Conservation (phyloP, 2,113 vertebrate species). For the Salvelinus namaycush region DNA sequence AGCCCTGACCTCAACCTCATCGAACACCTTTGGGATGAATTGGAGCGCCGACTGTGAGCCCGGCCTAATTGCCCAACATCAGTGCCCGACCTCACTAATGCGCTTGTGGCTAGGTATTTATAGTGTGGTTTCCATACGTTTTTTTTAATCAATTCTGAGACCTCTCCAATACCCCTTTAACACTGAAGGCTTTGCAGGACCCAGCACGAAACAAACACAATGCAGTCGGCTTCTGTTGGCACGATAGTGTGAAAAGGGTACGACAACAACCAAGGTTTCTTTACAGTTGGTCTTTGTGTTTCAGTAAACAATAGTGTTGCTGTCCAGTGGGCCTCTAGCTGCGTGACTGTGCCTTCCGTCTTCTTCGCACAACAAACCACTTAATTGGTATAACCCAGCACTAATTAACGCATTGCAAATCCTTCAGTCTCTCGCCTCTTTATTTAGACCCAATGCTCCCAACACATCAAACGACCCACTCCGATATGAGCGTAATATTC, state of each 20-base stretch:
- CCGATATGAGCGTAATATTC: constrained; percentile 60
- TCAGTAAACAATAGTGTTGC: constrained; percentile 81
- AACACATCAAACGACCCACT: constrained; percentile 57
- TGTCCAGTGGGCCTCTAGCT: constrained; percentile 52
- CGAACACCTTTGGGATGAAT: too few relatives aligned
- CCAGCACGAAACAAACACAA: background rate
- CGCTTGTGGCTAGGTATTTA: too few relatives aligned
- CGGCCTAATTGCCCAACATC: too few relatives aligned
- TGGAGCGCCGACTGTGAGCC: too few relatives aligned
- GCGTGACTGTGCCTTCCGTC: constrained; percentile 64
- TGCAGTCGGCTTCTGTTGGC: constrained; percentile 10
- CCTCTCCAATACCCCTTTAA: too few relatives aligned
- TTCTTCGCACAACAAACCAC: constrained; percentile 67
- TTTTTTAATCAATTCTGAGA: too few relatives aligned
- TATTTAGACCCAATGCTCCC: constrained; percentile 56
- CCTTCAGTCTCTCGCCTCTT: constrained; percentile 55
- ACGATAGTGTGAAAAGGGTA: background rate
- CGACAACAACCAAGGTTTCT: constrained; percentile 21
- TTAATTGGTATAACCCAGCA: constrained; percentile 70
- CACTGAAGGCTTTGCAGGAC: too few relatives aligned
- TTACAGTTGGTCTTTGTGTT: constrained; percentile 54
- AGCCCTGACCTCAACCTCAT: too few relatives aligned
- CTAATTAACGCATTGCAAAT: constrained; percentile 70
- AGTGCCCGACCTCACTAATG: too few relatives aligned
- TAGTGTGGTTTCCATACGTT: too few relatives aligned